Base-by-base conservation (phyloP, 2,113 vertebrate genomes). In the Sinocyclocheilus grahami region DNA sequence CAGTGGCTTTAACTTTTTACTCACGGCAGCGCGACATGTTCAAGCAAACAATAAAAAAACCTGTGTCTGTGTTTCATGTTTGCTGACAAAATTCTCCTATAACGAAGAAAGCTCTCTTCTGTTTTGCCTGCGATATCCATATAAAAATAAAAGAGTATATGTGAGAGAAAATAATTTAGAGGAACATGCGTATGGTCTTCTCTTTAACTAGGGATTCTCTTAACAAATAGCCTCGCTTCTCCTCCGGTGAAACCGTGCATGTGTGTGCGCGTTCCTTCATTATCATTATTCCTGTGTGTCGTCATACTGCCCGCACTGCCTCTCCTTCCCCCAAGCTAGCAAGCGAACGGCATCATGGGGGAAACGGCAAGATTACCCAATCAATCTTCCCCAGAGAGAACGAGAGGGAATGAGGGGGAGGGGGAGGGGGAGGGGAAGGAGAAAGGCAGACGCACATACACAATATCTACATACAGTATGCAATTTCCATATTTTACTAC, bases 301-400 rank as follows among this genome's bases (percentile, higher is more conserved):
- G 90, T 92, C 85, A 87, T 84, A 87, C 83, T 74, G 86, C 85
- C 88, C 83, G 86, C 85, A 58, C 87, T 89, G 67, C 79, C 89
- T 85, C 90, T 91, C 91, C 87, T 90, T 91, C 87, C 88, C 89
- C 86, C 60, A 74, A 51, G 88, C 86, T 65, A 55, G 88, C 46
- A 8, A 89, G 30, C 42, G 83, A 89, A 83, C 86, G 87, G 92
- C 89, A 94, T 91, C 93, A 91, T 92, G 91, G 93, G 93, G 22
- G 91, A 94, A 93, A 93, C 89, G 87, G 90, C 86, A 87, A 94
- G 93, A 94, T 94, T 92, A 94, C 91, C 90, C 91, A 92, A 94
- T 94, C 94, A 94, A 93, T 95, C 92, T 92, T 94, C 91, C 90
- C 90, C 58, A 4, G 11, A 90, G 86, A 90, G 81, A 30, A 76